Conservation (phyloP, 2,888 invertebrate genomes). For the Kuschelorhynchus macadamiae region DNA sequence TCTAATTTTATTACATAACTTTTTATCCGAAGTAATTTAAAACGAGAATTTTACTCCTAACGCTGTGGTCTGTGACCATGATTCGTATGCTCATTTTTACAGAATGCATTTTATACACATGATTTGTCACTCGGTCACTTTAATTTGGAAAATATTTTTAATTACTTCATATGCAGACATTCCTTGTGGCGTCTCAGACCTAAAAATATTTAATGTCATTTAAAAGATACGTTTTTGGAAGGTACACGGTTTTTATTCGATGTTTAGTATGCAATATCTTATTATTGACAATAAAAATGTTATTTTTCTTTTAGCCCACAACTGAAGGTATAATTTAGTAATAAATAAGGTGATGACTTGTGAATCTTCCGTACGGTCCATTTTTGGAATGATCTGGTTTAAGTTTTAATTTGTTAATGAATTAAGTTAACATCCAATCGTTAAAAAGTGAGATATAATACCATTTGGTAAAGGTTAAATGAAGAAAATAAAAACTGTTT, state of each 20-base stretch:
- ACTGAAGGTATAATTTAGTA: background rate
- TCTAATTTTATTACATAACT: slow-evolving; percentile 36
- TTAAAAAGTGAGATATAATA: no score
- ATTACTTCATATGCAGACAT: slow-evolving; percentile 41
- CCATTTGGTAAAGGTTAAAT: no score
- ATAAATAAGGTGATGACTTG: slow-evolving; percentile 3
- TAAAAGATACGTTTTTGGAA: slow-evolving; percentile 34
- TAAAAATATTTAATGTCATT: slow-evolving; percentile 33
- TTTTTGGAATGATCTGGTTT: no score
- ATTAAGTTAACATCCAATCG: no score
- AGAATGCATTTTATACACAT: slow-evolving; percentile 42
- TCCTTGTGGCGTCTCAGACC: slow-evolving; percentile 33
- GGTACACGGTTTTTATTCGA: slow-evolving; percentile 31
- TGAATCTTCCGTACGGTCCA: no score
- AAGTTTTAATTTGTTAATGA: no score
- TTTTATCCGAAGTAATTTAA: slow-evolving; percentile 27
- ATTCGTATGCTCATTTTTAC: slow-evolving; percentile 42
- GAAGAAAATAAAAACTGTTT: no score
- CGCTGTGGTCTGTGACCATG: slow-evolving; percentile 31
- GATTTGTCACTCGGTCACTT: slow-evolving; percentile 38
- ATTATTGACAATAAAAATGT: slow-evolving; percentile 20
- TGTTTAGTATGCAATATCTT: slow-evolving; percentile 27
- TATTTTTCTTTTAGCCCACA: slow-evolving; percentile 6
- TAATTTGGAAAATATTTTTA: slow-evolving; percentile 44
- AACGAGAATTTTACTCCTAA: slow-evolving; percentile 31